Evolutionary conservation across 2,113 vertebrate species (phyloP), one percentile per base, ranked within the genome.

Genomic region (Epinephelus cyanopodus): DNA sequence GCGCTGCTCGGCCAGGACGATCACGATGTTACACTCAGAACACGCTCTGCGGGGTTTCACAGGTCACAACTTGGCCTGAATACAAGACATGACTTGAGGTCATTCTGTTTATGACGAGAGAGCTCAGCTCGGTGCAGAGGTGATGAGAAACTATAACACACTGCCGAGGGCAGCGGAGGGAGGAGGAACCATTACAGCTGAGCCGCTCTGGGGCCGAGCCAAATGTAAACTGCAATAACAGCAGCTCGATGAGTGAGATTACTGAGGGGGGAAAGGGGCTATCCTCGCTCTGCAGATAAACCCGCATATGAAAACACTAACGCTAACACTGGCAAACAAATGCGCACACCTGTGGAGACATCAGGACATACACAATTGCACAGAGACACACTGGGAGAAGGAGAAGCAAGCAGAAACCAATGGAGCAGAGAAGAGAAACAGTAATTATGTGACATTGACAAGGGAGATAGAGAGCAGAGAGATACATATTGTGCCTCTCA

Each of bases 151-250:
- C 79, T 83, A 14, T 73, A 77, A 79, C 47, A 79, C 47, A 64
- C 77, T 84, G 75, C 60, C 11, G 13, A 62, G 67, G 76, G 77
- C 74, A 53, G 62, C 13, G 21, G 29, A n/a, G 69, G 53, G 52
- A 79, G 53, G 74, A 85, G 56, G 74, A 83, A 48, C 73, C 74
- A 83, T 91, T 76, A 84, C 17, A 19, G 84, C 79, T 79, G 79
- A 86, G 83, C 79, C 14, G 72, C 77, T 81, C 84, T 81, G 89
- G 87, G 85, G 72, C 78, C 11, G 74, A 77, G 90, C 90, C 90
- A 90, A 90, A 90, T 83, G 73, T 87, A 90, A 94, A 89, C 86
- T 91, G 87, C 86, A 88, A 87, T 89, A 92, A 89, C 79, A 77
- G 89, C 70, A 61, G 74, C 84, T 86, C 73, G 3, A 87, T 80